Evolutionary conservation across 2,888 invertebrate genomes (phyloP), one percentile per base, ranked within the genome.

Genomic region (Tanytarsus gracilentus): DNA sequence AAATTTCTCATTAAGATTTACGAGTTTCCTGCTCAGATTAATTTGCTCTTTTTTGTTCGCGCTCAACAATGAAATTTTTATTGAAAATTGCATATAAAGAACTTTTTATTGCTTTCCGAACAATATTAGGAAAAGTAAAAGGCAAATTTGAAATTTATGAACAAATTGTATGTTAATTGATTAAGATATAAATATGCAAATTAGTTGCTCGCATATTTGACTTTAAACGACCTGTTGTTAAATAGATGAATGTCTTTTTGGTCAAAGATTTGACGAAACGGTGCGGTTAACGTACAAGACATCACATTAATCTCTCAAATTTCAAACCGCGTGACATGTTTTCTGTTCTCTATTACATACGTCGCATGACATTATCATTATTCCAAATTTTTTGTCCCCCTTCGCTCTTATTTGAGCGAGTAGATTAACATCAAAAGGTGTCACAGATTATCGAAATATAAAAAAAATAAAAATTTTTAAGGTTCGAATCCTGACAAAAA

Each of bases 141-240:
- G 44, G 44, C 14, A 14, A 51, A 51, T 6, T 23, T 21, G 29
- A 18, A 51, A 44, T 55, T 25, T 48, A 58, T 48, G 27, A 48
- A 58, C 58, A 58, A 58, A 58, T 58, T 58, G 58, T 58, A 58
- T 29, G 58, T 58, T 58, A 58, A 44, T 58, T 58, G 58, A 58
- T 56, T 36, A 48, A 55, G 44, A 58, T 48, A 58, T 58, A 58
- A 58, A 36, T 39, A 55, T 36, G 48, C 26, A 39, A 30, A 55
- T 21, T 25, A 40, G 27, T 26, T 14, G 9, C 21, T 9, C 11
- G n/a, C n/a, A n/a, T n/a, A n/a, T 44, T 44, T 44, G 11, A 11
- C 16, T 26, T 25, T 25, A 14, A 49, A 26, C 44, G 23, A 23
- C 33, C 33, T 33, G 33, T 33, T 40, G 40, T 40, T 16, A 6